These are phyloP conservation scores for Eremophila alpestris DNA, from an alignment of 2,797 vertebrate genomes.

Conservation along the genomic window DNA sequence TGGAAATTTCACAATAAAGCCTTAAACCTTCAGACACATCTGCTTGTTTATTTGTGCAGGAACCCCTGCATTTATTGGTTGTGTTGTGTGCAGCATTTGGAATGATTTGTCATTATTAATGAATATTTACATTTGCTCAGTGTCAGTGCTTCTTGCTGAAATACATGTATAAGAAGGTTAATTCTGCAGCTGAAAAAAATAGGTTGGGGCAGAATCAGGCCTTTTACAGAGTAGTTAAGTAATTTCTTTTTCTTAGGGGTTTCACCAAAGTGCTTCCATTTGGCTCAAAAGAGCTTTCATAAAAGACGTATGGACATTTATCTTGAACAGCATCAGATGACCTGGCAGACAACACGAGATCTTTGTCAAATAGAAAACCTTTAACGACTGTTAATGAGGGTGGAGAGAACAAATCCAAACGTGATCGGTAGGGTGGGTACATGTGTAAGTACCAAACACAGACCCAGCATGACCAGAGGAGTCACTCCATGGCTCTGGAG, in stretches of 20 bases:
- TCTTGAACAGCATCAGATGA: neutral
- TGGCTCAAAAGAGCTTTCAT: neutral
- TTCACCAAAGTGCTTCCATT: neutral
- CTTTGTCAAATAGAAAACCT: neutral
- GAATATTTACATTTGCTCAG: slow-evolving; percentile 24
- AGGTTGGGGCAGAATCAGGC: neutral
- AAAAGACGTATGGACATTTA: neutral
- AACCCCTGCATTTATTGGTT: neutral
- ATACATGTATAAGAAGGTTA: neutral
- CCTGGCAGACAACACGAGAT: neutral
- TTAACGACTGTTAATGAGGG: neutral
- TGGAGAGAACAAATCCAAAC: neutral
- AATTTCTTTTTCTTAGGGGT: neutral
- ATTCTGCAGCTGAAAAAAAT: neutral
- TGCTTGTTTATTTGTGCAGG: slow-evolving; percentile 25
- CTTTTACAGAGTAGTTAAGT: neutral
- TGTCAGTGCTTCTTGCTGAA: neutral
- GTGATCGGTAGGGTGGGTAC: neutral
- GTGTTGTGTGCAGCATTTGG: neutral
- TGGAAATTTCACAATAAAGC: neutral
- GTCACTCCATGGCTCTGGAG: neutral
- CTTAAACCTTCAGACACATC: neutral
- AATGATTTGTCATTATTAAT: slow-evolving; percentile 30
- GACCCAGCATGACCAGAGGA: neutral
- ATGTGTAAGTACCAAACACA: neutral